Conservation (phyloP, 2,797 vertebrate genomes). For the Pangasius macronema region DNA sequence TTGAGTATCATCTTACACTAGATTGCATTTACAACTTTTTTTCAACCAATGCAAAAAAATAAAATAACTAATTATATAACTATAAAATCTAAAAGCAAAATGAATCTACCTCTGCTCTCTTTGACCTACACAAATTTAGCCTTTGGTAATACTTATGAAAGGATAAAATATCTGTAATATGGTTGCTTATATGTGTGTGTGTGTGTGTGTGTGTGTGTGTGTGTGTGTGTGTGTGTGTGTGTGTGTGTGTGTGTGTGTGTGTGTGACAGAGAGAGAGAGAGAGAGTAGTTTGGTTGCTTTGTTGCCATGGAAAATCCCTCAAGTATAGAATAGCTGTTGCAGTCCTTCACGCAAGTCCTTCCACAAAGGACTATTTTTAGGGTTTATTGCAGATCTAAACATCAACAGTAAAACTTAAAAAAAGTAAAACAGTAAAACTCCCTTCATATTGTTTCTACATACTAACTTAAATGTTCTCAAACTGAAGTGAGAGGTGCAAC, state of each 20-base stretch:
- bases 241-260: no score
- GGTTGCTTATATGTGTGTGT: background rate
- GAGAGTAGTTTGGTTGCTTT: slow-evolving; percentile 25
- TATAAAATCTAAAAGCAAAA: background rate
- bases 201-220: background rate
- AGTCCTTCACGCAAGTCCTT: slow-evolving; percentile 6
- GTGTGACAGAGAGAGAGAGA: slow-evolving; percentile 8
- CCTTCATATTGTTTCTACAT: background rate
- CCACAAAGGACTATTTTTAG: slow-evolving; percentile 30
- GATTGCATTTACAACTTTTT: background rate
- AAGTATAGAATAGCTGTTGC: slow-evolving; percentile 26
- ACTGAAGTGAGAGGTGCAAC: background rate
- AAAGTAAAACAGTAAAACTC: no score
- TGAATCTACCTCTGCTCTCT: background rate
- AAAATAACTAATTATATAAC: background rate
- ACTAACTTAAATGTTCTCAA: background rate
- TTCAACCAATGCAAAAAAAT: background rate
- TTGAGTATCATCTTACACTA: background rate
- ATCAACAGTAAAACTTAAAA: background rate
- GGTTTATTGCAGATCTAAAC: background rate
- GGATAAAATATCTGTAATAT: background rate
- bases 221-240: no score
- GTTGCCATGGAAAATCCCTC: slow-evolving; percentile 53
- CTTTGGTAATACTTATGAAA: background rate
- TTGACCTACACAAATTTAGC: background rate